Evolutionary conservation across 2,888 invertebrate genomes (phyloP), one percentile per base, ranked within the genome.

Genomic region (Eupithecia vulgata): DNA sequence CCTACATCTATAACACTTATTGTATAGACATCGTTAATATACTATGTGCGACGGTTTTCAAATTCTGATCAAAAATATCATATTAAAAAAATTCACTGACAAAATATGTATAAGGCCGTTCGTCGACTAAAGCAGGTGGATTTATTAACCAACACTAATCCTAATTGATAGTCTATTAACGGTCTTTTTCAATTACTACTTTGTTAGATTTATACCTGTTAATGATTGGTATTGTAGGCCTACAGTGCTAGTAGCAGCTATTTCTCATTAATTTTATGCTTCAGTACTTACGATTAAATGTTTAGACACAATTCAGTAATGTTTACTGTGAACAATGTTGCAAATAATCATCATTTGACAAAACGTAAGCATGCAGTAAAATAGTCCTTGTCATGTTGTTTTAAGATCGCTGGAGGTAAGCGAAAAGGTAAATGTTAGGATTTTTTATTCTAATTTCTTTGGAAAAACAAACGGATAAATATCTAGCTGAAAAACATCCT

Each of bases 131-230:
- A 79, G 57, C 89, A 90, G 90, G 86, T 88, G 57, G 84, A 90
- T 90, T 89, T 84, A 85, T 92, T 89, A 89, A 87, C 87, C 87
- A 83, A 82, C 88, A 84, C 85, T 85, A 92, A 91, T 89, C 87
- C 91, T 91, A 89, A 94, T 93, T 92, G 92, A 94, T 93, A 85
- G 91, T 77, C 89, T 91, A 90, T 93, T 92, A 92, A 89, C 83
- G 74, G 88, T 88, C 90, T 84, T 90, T 88, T 94, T 93, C 93
- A 92, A 93, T 94, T 92, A 92, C 89, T 85, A 88, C 82, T 86
- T 78, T 76, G 78, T 83, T 87, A 91, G 92, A 93, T 93, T 93
- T 92, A 93, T 91, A 72, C 62, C 69, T 74, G 71, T 74, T 75
- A 57, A 67, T 75, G 65, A 75, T 75, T 72, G 57, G 72, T 72